A percentile compares a stretch with the other conserved stretches of the same genome.
Conservation (phyloP, 2,797 vertebrate species). For the Lutjanus campechanus region DNA sequence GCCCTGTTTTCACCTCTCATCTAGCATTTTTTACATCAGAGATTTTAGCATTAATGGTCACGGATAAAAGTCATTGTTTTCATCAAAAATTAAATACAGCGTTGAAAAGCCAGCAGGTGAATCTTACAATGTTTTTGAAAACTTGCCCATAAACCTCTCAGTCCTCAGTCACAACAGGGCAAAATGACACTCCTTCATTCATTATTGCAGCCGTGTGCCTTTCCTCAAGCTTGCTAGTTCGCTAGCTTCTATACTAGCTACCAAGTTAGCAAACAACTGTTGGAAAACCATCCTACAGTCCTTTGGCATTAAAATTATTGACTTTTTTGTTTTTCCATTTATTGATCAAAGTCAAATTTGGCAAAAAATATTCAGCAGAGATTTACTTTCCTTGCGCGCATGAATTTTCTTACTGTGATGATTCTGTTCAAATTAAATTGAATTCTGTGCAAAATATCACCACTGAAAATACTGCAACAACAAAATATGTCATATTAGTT, state of each 20-base stretch:
- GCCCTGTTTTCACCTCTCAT: conserved; percentile 48
- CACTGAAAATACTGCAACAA: too few relatives aligned
- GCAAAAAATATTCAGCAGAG: background rate
- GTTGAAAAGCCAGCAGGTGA: background rate
- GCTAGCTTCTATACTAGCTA: background rate
- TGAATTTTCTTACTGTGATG: background rate
- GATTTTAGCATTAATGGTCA: background rate
- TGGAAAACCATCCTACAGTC: background rate
- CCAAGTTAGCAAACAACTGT: background rate
- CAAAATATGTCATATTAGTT: background rate
- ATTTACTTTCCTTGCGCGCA: background rate
- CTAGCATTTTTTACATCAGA: background rate
- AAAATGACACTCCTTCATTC: background rate
- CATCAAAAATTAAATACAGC: background rate
- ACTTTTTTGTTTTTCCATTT: background rate
- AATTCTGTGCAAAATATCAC: background rate
- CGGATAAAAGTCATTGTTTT: conserved; percentile 12
- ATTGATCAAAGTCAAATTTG: background rate
- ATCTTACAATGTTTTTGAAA: background rate
- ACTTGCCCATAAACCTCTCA: background rate
- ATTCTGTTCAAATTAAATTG: background rate
- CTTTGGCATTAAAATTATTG: background rate
- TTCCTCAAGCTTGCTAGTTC: background rate
- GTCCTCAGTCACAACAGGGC: background rate
- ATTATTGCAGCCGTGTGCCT: background rate